phyloP scores from a whole-genome alignment of 2,888 invertebrate species.

The Hypselothyrea guttata region DNA sequence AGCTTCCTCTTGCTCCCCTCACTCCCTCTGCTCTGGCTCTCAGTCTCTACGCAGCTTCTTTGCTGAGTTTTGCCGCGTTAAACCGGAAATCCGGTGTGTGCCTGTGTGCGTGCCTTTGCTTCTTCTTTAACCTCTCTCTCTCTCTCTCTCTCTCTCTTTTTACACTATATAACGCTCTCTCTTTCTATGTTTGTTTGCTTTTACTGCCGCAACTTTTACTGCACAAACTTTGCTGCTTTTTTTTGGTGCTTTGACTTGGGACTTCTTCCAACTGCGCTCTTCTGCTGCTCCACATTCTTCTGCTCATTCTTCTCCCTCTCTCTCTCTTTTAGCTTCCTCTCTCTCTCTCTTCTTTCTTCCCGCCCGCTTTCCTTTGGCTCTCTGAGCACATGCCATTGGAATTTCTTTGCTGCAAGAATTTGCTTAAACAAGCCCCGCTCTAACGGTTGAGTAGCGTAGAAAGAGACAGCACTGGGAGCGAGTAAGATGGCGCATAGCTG shows the following conservation, averaged over 20 bases:
- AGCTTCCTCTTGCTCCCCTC: not conserved
- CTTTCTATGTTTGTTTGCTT: constrained; percentile 36
- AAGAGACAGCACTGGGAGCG: not conserved
- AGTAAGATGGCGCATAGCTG: constrained; percentile 15
- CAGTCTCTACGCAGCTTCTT: not conserved
- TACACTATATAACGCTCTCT: not conserved
- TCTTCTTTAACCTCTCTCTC: not conserved
- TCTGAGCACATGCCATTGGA: constrained; percentile 49
- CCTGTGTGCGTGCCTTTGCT: constrained; percentile 8
- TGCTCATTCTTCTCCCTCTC: not conserved
- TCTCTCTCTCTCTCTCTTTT: constrained; percentile 5
- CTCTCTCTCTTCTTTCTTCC: constrained; percentile 7
- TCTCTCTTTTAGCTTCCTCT: not conserved
- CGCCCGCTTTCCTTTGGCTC: not conserved
- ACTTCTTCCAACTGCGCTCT: not conserved
- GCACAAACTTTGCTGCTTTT: constrained; percentile 49
- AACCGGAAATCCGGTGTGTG: constrained; percentile 66
- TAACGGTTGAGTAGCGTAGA: constrained; percentile 35
- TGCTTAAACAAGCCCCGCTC: constrained; percentile 44
- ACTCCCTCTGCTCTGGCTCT: not conserved
- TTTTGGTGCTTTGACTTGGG: not conserved
- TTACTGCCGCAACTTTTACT: constrained; percentile 58
- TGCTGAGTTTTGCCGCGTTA: constrained; percentile 41
- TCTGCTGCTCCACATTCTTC: not conserved
- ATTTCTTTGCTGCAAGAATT: constrained; percentile 40